These are phyloP conservation scores for Synanceia verrucosa DNA, from an alignment of 2,797 vertebrate species.

Conservation along the genomic window DNA sequence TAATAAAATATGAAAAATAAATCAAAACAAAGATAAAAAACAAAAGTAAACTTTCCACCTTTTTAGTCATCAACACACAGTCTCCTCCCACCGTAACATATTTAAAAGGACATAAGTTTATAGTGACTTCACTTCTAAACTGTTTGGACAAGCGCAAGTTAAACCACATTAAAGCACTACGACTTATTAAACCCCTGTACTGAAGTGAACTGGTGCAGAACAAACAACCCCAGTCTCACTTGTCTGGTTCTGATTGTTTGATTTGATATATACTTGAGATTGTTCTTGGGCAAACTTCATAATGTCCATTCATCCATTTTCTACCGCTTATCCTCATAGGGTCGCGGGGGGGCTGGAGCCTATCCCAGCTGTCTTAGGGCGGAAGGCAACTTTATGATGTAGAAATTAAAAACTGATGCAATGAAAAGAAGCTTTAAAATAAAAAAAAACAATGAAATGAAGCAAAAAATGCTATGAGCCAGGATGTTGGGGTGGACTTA, in stretches of 20 bases:
- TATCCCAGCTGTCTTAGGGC: too few relatives aligned
- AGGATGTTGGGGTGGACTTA: not conserved
- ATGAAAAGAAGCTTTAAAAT: too few relatives aligned
- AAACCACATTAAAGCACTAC: not conserved
- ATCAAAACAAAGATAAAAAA: not conserved
- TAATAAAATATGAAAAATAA: not conserved
- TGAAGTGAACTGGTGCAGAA: not conserved
- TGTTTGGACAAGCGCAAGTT: not conserved
- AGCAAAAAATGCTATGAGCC: not conserved
- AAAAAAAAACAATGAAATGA: not conserved
- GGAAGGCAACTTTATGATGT: too few relatives aligned
- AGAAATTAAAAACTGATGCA: too few relatives aligned
- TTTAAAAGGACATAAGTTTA: not conserved
- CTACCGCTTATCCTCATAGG: not conserved
- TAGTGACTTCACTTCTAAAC: too few relatives aligned
- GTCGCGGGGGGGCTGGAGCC: too few relatives aligned
- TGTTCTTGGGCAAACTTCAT: not conserved
- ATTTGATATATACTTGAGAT: not conserved
- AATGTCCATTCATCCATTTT: not conserved
- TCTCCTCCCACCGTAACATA: not conserved
- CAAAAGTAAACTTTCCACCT: not conserved
- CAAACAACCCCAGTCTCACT: not conserved
- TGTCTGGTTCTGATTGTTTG: not conserved
- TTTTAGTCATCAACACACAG: not conserved
- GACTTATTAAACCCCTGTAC: too few relatives aligned